Percentiles rank a stretch among this genome's conserved stretches.
Evolutionary conservation across 2,797 vertebrate genomes (phyloP).

Genomic region (Cottoperca gobio): DNA sequence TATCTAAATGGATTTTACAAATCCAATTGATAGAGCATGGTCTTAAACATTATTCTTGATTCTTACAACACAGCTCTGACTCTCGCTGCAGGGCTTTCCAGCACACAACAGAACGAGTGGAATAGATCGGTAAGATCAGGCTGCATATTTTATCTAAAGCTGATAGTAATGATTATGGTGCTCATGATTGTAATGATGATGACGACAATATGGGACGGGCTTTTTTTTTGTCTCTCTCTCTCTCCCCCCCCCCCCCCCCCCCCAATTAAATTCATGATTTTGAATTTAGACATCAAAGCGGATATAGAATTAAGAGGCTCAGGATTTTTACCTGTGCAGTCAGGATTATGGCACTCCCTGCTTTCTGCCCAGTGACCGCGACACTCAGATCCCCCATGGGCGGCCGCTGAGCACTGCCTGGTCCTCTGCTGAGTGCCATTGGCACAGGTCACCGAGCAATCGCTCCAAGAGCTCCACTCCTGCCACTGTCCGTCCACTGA

Average conservation of each 20-base stretch:
- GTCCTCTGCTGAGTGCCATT: constrained; percentile 98
- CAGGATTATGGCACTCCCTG: constrained; percentile 96
- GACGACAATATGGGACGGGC: constrained; percentile 6
- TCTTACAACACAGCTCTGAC: constrained; percentile 48
- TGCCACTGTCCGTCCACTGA: constrained; percentile 99
- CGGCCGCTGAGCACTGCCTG: constrained; percentile 94
- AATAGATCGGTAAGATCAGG: constrained; percentile 28
- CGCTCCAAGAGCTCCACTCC: constrained; percentile 98
- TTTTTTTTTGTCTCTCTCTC: constrained; percentile 5
- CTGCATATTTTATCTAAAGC: constrained; percentile 14
- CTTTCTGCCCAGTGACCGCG: constrained; percentile 98
- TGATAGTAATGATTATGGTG: not conserved
- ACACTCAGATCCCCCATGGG: constrained; percentile 98
- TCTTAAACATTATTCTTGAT: constrained; percentile 65
- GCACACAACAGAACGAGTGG: constrained; percentile 24
- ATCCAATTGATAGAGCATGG: constrained; percentile 77
- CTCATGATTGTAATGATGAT: constrained; percentile 16
- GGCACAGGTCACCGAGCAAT: constrained; percentile 98
- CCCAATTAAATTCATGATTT: constrained; percentile 55
- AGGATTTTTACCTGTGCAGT: constrained; percentile 93
- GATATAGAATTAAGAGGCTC: constrained; percentile 75
- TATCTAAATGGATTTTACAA: constrained; percentile 78
- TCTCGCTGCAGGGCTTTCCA: constrained; percentile 35
- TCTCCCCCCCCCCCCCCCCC: not conserved
- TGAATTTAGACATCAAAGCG: constrained; percentile 72